phyloP scores from a whole-genome alignment of 1,140 invertebrate species.

The Pogonognathellus flavescens region DNA sequence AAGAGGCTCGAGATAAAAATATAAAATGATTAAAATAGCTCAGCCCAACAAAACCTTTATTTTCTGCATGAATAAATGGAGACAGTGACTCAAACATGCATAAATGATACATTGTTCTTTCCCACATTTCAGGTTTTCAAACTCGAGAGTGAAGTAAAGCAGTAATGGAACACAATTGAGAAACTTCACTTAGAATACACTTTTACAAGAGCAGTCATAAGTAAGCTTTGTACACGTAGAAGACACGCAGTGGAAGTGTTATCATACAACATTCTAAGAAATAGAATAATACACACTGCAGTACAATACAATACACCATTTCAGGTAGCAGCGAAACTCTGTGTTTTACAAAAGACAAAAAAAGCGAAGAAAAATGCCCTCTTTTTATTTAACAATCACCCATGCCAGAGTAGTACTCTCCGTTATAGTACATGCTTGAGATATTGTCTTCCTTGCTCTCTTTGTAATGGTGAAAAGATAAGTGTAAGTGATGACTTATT shows the following conservation, averaged over 20 bases:
- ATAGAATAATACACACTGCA: not conserved
- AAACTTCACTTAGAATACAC: conserved; percentile 17
- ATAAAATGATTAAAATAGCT: conserved; percentile 51
- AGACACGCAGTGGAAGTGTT: not conserved
- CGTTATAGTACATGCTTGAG: not conserved
- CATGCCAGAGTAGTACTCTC: not conserved
- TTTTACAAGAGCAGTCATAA: not conserved
- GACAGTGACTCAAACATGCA: conserved; percentile 46
- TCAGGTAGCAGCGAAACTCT: not conserved
- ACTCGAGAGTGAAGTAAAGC: conserved; percentile 17
- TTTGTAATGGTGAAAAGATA: conserved; percentile 4
- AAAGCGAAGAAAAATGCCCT: not conserved
- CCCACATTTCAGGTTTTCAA: conserved; percentile 31
- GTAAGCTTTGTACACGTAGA: not conserved
- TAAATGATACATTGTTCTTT: conserved; percentile 49
- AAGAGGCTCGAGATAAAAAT: conserved; percentile 49
- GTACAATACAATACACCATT: not conserved
- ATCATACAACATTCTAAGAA: not conserved
- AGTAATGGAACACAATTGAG: conserved; percentile 38
- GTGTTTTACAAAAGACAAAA: not conserved
- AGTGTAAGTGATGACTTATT: conserved; percentile 23
- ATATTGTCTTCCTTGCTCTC: not conserved
- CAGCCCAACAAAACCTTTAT: conserved; percentile 46
- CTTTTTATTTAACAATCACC: not conserved
- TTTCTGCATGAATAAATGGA: conserved; percentile 49